phyloP scores from a whole-genome alignment of 2,888 invertebrate species.

The Pandemis corylana region DNA sequence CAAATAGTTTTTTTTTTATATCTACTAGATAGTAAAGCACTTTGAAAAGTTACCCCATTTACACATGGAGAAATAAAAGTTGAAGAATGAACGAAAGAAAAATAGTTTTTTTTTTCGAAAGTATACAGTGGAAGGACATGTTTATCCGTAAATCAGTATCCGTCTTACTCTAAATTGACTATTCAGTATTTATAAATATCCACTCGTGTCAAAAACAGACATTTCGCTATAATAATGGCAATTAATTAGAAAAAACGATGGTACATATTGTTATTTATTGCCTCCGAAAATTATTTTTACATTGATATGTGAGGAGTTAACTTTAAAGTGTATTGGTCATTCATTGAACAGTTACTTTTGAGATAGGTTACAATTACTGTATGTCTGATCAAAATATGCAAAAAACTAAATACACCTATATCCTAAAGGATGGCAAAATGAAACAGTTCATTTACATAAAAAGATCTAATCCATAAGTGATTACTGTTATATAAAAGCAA shows the following conservation, averaged over 20 bases:
- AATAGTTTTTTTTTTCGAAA: constrained; percentile 28
- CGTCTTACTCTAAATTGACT: constrained; percentile 80
- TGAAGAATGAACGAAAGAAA: constrained; percentile 41
- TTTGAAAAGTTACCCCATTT: constrained; percentile 80
- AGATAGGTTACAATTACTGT: constrained; percentile 44
- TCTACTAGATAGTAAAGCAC: constrained; percentile 85
- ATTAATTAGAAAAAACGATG: constrained; percentile 43
- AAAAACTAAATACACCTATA: constrained; percentile 29
- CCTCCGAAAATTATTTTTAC: constrained; percentile 68
- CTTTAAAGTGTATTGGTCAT: constrained; percentile 57
- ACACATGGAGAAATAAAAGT: constrained; percentile 59
- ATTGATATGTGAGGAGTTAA: constrained; percentile 79
- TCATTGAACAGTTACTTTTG: constrained; percentile 46
- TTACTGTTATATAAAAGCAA: not conserved
- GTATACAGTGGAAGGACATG: constrained; percentile 44
- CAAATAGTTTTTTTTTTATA: constrained; percentile 76
- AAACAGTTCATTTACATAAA: constrained; percentile 43
- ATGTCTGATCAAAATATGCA: constrained; percentile 35
- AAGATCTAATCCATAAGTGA: not conserved
- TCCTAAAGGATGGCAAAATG: constrained; percentile 23
- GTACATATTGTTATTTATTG: constrained; percentile 66
- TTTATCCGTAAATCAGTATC: constrained; percentile 44
- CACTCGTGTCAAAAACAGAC: constrained; percentile 40
- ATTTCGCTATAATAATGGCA: constrained; percentile 26
- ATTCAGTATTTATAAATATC: constrained; percentile 52